phyloP scores from a whole-genome alignment of 1,140 invertebrate species.

The Sarcophaga peregrina region DNA sequence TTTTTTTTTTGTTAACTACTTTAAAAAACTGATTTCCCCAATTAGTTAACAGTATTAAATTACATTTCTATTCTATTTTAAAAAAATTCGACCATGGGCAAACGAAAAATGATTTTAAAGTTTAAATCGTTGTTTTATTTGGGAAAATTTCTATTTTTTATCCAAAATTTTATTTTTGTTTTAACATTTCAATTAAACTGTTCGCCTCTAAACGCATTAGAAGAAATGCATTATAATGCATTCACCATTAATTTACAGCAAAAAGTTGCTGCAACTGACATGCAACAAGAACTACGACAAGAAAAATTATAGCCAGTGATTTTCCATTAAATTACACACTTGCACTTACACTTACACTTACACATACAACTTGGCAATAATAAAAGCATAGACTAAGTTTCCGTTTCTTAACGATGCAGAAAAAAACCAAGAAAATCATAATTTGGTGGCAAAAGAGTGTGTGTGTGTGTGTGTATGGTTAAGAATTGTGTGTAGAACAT shows the following conservation, averaged over 20 bases:
- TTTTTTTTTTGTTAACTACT: too few species aligned
- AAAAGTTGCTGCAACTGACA: background rate
- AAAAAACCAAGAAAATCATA: too few species aligned
- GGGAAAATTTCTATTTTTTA: too few species aligned
- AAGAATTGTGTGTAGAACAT: too few species aligned
- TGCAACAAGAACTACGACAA: constrained; percentile 24
- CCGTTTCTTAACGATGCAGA: too few species aligned
- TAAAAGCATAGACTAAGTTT: background rate
- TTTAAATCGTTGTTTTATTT: too few species aligned
- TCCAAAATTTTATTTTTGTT: background rate
- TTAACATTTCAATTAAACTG: background rate
- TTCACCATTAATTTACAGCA: constrained; percentile 19
- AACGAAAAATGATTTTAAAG: too few species aligned
- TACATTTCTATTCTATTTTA: too few species aligned
- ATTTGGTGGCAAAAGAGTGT: background rate
- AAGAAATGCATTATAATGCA: constrained; percentile 16
- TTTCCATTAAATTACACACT: constrained; percentile 22
- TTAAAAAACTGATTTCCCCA: too few species aligned
- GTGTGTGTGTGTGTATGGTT: too few species aligned
- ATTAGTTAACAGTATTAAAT: too few species aligned
- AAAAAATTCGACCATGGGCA: too few species aligned
- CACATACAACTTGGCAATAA: background rate
- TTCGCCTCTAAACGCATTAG: background rate
- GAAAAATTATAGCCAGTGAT: constrained; percentile 22
- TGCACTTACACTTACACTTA: background rate